Evolutionary conservation across 2,797 vertebrate genomes (phyloP), one percentile per base, ranked within the genome.

Genomic region (Leuciscus waleckii): DNA sequence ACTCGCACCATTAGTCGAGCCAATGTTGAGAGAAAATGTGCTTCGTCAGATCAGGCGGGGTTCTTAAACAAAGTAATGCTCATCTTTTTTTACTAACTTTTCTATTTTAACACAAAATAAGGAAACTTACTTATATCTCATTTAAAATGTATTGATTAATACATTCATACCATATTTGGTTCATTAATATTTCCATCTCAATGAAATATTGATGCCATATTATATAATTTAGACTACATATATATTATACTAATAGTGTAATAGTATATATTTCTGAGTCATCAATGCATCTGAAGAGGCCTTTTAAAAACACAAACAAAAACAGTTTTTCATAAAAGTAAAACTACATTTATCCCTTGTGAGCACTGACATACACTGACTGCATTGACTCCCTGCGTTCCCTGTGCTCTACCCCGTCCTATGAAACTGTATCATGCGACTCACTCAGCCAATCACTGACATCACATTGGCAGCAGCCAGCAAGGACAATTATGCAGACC

Each of bases 401-500:
- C 26, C 75, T 58, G n/a, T 65, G 21, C 61, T 4, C 56, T 58
- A 4, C 56, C 21, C 63, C 1, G n/a, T 71, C 51, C 49, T 71
- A 58, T 56, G 19, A 41, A 79, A 71, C 46, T 5, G 21, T 83
- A 79, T 49, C 58, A 79, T 17, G 91, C 93, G 88, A 93, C 93
- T 91, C 87, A 82, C 58, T 54, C 39, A 79, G 9, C 56, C 8
- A 84, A 85, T 89, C 26, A 81, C 83, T 90, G 93, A 93, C 88
- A 91, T 89, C 90, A 89, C 51, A 73, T 91, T 88, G 94, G 92
- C 81, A 77, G 88, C 37, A 75, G 87, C 46, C 80, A 75, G 87
- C 89, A 90, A 91, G 92, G 88, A 88, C 87, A 76, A 88, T 92
- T 87, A 89, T 88, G 90, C 85, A 87, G 75, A 73, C n/a, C 67